Base-by-base conservation (phyloP, 2,888 invertebrate genomes). In the Octodonta nipae region DNA sequence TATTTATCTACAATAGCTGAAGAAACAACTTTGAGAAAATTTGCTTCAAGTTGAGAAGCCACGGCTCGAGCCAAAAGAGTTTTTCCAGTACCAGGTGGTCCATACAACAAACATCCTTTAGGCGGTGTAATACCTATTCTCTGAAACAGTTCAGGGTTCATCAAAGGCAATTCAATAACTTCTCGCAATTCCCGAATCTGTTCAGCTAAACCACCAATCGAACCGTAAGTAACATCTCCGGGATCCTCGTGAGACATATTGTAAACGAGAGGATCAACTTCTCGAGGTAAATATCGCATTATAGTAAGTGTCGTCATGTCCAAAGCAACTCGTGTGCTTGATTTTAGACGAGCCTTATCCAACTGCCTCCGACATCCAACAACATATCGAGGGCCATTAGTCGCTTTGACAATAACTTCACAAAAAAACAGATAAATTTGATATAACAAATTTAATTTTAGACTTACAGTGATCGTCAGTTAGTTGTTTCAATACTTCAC, bases 191-290 rank as follows among this genome's bases (percentile, higher is more conserved):
- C 96, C 20, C 96, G 73, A 54, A 99, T 96, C 63, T 98, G 98
- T 64, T 99, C 98, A 32, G 87, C 83, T 13, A 99, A 71, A 46
- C 98, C 98, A 55, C 98, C 98, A 51, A 98, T 95, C 35, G 87
- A 88, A 1, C 86, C 76, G 57, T 98, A 98, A 7, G 83, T 87
- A 14, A 98, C 92, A 62, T 93, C 85, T 22, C 96, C 98, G 1
- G 93, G 93, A 65, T 95, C 92, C 64, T 98, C 98, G 50, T 95
- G 93, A 20, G 93, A 93, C 98, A 98, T 98, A 62, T 98, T 99
- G 67, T 99, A 98, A 0, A 98, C 98, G 13, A 98, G 65, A 5
- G 98, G 98, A 65, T 98, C 98, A 3, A 98, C 96, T 63, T 98
- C 96, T 50, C 95, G 73, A 0, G 95, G 95, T 47, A 96, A 67